Conservation (phyloP, 2,797 vertebrate species). For the Sebastes glaucus region DNA sequence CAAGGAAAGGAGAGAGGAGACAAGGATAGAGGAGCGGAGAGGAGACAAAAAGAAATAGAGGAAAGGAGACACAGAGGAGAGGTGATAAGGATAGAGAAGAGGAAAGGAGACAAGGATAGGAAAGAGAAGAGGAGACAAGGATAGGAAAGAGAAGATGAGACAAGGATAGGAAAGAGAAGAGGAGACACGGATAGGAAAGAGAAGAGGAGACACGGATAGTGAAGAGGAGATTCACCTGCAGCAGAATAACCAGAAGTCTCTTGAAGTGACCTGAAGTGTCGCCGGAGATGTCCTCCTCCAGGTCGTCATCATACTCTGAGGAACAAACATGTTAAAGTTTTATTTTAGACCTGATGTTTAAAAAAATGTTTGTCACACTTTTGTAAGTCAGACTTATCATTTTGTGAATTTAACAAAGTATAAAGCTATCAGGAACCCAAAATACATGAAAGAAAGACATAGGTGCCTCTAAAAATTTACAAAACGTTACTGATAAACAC, state of each 20-base stretch:
- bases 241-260: slow-evolving; percentile 92
- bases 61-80: accelerated
- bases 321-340: neutral
- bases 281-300: slow-evolving; percentile 90
- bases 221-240: slow-evolving; percentile 84
- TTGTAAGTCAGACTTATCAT: no score
- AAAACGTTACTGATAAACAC: no score
- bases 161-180: no score
- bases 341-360: neutral
- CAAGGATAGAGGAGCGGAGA: neutral
- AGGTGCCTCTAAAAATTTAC: no score
- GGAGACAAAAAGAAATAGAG: neutral
- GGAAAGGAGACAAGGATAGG: no score
- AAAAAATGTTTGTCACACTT: neutral
- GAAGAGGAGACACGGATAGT: neutral
- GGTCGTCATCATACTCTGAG: slow-evolving; percentile 86
- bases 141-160: no score
- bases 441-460: no score
- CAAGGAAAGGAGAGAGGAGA: no score
- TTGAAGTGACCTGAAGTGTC: slow-evolving; percentile 94
- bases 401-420: no score
- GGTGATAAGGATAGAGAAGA: neutral
- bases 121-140: no score
- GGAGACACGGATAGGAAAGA: neutral
- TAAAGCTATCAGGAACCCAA: no score